Percentiles rank a stretch among this genome's conserved stretches.
Evolutionary conservation across 2,888 invertebrate species (phyloP).

Genomic region (Drosophila antonietae): DNA sequence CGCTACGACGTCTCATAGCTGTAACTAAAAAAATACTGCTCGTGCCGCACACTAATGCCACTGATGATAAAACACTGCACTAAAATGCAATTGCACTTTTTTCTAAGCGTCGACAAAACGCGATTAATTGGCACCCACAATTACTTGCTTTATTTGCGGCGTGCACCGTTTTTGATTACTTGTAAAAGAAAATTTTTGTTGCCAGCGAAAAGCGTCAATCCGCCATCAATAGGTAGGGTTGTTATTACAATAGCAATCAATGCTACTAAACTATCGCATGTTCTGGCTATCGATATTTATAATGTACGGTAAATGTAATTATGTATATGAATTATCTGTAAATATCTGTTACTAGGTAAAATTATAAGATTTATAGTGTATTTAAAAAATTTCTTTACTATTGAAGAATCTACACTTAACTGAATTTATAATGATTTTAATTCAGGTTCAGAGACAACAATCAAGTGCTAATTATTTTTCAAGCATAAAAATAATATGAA

Average conservation of each 20-base stretch:
- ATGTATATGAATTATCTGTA: too few relatives aligned
- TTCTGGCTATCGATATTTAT: slow-evolving; percentile 17
- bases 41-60: slow-evolving; percentile 42
- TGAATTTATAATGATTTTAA: background rate
- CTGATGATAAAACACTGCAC: slow-evolving; percentile 36
- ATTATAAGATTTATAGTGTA: background rate
- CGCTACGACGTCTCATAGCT: slow-evolving; percentile 91
- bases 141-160: slow-evolving; percentile 22
- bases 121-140: slow-evolving; percentile 12
- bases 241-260: slow-evolving; percentile 27
- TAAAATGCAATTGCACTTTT: slow-evolving; percentile 44
- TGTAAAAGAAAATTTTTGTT: slow-evolving; percentile 54
- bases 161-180: slow-evolving; percentile 39
- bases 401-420: too few relatives aligned
- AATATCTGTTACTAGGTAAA: background rate
- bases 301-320: background rate
- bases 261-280: slow-evolving; percentile 27
- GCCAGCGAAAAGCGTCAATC: slow-evolving; percentile 72
- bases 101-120: slow-evolving; percentile 9
- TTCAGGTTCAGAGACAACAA: background rate
- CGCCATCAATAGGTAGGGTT: slow-evolving; percentile 72
- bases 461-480: background rate
- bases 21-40: slow-evolving; percentile 33
- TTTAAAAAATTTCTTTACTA: background rate
- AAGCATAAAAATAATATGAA: background rate